phyloP scores from a whole-genome alignment of 1,140 invertebrate genomes.

The Lineus longissimus region DNA sequence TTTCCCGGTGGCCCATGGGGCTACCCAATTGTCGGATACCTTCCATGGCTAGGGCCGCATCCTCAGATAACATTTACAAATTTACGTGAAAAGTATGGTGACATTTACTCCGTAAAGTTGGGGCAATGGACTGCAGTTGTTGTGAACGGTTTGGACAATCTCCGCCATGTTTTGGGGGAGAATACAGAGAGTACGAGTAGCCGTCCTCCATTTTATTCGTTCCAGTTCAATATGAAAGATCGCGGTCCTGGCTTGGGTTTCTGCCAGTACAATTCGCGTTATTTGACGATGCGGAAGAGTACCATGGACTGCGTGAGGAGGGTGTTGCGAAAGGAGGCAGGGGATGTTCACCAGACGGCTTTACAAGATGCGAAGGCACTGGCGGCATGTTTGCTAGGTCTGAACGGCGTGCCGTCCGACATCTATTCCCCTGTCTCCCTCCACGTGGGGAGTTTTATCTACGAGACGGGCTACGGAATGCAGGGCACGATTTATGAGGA shows the following conservation, averaged over 20 bases:
- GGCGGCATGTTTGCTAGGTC: not conserved
- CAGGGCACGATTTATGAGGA: not conserved
- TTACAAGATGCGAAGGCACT: not conserved
- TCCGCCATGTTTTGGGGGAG: not conserved
- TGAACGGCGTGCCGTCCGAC: not conserved
- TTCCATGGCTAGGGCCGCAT: not conserved
- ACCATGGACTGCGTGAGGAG: not conserved
- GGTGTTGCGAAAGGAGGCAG: no score
- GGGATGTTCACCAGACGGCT: no score
- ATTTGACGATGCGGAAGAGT: not conserved
- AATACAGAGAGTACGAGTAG: not conserved
- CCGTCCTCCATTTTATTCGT: not conserved
- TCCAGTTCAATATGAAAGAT: not conserved
- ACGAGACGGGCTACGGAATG: not conserved
- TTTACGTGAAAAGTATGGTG: not conserved
- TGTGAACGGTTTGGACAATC: not conserved
- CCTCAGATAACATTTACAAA: not conserved
- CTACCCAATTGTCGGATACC: not conserved
- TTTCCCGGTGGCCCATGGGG: not conserved
- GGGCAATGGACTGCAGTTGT: not conserved
- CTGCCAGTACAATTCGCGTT: not conserved
- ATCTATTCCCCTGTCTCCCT: not conserved
- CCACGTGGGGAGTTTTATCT: not conserved
- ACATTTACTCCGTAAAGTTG: not conserved
- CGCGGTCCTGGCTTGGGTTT: not conserved